These are phyloP conservation scores for Diarsia rubi DNA, from an alignment of 2,888 invertebrate genomes.

Conservation along the genomic window DNA sequence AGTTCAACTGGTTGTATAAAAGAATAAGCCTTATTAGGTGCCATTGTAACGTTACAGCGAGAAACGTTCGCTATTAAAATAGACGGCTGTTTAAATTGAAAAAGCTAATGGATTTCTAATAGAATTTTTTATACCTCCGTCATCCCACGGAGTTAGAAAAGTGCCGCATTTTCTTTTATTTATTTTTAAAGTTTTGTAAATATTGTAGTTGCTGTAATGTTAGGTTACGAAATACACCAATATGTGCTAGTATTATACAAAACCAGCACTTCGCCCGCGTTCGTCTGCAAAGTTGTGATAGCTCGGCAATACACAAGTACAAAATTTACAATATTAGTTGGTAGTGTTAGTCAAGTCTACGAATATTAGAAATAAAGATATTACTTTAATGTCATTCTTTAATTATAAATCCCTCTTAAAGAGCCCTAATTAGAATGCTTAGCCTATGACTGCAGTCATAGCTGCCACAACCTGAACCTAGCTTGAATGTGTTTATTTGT, in stretches of 20 bases:
- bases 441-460: neutral
- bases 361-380: neutral
- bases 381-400: neutral
- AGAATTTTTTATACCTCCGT: slow-evolving; percentile 64
- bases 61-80: slow-evolving; percentile 74
- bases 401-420: neutral
- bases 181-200: slow-evolving; percentile 10
- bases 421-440: neutral
- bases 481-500: slow-evolving; percentile 12
- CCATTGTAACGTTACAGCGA: slow-evolving; percentile 73
- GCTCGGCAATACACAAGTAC: no score
- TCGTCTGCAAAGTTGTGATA: no score
- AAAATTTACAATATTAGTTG: no score
- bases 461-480: neutral
- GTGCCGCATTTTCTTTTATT: slow-evolving; percentile 38
- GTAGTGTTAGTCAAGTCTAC: no score
- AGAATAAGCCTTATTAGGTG: slow-evolving; percentile 43
- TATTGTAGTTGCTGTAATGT: neutral
- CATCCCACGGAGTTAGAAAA: slow-evolving; percentile 36
- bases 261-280: no score
- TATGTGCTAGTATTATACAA: no score
- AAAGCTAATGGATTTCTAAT: slow-evolving; percentile 78
- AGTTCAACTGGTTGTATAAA: slow-evolving; percentile 23
- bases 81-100: slow-evolving; percentile 74
- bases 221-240: neutral